phyloP scores from a whole-genome alignment of 2,797 vertebrate genomes.

The Sebastes baramenuke region DNA sequence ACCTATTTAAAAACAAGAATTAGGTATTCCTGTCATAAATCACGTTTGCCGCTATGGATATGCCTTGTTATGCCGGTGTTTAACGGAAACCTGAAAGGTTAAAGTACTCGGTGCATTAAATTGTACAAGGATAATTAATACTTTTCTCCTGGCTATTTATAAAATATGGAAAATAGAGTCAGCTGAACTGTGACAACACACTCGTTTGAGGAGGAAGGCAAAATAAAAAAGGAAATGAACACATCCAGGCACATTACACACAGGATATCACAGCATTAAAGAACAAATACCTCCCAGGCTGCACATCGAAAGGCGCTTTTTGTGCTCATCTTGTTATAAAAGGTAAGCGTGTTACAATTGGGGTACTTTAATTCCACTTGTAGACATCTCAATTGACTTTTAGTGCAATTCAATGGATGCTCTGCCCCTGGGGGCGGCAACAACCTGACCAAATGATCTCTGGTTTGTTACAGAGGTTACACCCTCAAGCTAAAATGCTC shows the following conservation, averaged over 20 bases:
- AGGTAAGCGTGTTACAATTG: conserved; percentile 21
- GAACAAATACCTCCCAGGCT: conserved; percentile 35
- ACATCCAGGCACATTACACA: conserved; percentile 2
- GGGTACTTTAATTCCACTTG: neutral
- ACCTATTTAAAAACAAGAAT: conserved; percentile 99
- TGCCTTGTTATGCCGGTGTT: conserved; percentile 98
- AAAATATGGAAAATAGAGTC: conserved; percentile 97
- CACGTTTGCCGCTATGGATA: conserved; percentile 96
- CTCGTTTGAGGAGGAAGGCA: conserved; percentile 86
- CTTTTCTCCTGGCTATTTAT: conserved; percentile 99
- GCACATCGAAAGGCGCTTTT: neutral
- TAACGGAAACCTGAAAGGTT: conserved; percentile 99
- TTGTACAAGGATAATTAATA: conserved; percentile 99
- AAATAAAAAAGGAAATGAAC: conserved; percentile 76
- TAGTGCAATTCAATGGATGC: neutral
- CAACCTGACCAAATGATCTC: conserved; percentile 46
- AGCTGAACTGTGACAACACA: conserved; percentile 91
- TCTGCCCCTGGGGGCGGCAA: neutral
- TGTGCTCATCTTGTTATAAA: neutral
- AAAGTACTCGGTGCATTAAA: conserved; percentile 99
- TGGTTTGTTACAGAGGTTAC: conserved; percentile 31
- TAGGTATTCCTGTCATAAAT: conserved; percentile 99
- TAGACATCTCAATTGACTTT: conserved; percentile 18
- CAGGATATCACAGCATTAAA: conserved; percentile 17
- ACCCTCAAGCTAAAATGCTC: conserved; percentile 25